These are phyloP conservation scores for Pogonomyrmex californicus DNA, from an alignment of 1,140 invertebrate genomes.

Conservation along the genomic window DNA sequence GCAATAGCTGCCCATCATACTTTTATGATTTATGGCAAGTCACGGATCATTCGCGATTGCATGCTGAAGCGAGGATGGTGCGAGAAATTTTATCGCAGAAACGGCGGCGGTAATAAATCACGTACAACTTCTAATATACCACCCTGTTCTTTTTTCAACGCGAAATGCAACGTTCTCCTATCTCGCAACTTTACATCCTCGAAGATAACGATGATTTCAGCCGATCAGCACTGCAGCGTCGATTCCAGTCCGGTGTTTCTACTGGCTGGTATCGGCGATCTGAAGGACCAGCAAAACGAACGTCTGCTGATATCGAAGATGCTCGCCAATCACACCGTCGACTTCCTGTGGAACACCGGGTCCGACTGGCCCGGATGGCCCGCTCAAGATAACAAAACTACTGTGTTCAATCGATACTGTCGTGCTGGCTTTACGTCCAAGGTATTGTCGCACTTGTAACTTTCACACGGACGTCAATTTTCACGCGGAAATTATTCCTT, in stretches of 20 bases:
- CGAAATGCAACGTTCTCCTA: not conserved
- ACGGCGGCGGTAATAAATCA: slow-evolving; percentile 63
- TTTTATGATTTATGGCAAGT: slow-evolving; percentile 85
- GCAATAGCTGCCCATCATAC: slow-evolving; percentile 81
- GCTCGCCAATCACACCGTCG: slow-evolving; percentile 89
- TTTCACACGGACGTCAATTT: not conserved
- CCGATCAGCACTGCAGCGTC: slow-evolving; percentile 77
- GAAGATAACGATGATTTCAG: slow-evolving; percentile 46
- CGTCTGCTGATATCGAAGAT: slow-evolving; percentile 83
- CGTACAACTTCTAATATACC: not conserved
- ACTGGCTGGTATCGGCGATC: slow-evolving; percentile 81
- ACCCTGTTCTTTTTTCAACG: not conserved
- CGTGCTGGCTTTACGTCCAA: slow-evolving; percentile 96
- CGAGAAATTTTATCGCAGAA: slow-evolving; percentile 83
- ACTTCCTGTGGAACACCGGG: slow-evolving; percentile 96
- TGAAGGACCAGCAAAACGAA: slow-evolving; percentile 81
- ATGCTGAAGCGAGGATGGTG: slow-evolving; percentile 84
- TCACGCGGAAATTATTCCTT: not conserved
- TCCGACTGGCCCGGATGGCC: slow-evolving; percentile 93
- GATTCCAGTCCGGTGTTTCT: slow-evolving; percentile 81
- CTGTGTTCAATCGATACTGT: slow-evolving; percentile 92
- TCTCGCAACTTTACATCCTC: not conserved
- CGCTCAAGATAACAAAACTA: slow-evolving; percentile 88
- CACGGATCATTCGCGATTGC: slow-evolving; percentile 82
- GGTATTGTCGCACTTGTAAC: slow-evolving; percentile 85